These are phyloP conservation scores for Phalacrocorax brasilianus DNA, from an alignment of 2,113 vertebrate genomes.

Conservation along the genomic window DNA sequence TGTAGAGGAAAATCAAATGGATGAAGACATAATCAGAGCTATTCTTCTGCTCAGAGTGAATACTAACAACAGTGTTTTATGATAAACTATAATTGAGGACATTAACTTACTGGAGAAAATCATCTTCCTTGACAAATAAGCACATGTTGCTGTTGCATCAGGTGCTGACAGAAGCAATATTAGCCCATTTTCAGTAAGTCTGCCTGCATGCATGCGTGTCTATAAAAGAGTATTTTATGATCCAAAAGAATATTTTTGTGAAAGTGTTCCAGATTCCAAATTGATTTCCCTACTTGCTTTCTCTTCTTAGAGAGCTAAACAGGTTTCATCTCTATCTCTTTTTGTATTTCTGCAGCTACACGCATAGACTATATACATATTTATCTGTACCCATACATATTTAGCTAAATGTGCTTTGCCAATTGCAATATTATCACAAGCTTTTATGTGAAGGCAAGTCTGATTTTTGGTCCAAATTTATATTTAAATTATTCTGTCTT, in stretches of 20 bases:
- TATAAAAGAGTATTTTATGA: not conserved
- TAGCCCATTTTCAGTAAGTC: not conserved
- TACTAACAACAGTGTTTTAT: conserved; percentile 13
- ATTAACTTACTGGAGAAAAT: conserved; percentile 4
- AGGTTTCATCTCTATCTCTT: not conserved
- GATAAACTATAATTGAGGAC: conserved; percentile 25
- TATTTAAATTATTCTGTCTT: not conserved
- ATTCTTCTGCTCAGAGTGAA: conserved; percentile 32
- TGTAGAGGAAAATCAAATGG: conserved; percentile 1
- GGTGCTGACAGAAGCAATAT: conserved; percentile 9
- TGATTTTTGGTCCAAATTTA: not conserved
- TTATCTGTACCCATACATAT: not conserved
- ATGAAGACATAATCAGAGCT: conserved; percentile 21
- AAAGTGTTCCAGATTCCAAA: not conserved
- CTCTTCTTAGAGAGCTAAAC: not conserved
- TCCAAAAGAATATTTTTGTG: not conserved
- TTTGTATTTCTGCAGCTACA: not conserved
- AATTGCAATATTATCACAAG: not conserved
- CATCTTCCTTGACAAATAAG: not conserved
- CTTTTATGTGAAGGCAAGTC: not conserved
- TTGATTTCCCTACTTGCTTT: not conserved
- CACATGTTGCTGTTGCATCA: not conserved
- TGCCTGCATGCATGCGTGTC: not conserved
- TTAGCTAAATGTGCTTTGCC: not conserved
- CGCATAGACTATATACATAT: not conserved